Base-by-base conservation (phyloP, 2,113 vertebrate species). In the Sakesphorus luctuosus region DNA sequence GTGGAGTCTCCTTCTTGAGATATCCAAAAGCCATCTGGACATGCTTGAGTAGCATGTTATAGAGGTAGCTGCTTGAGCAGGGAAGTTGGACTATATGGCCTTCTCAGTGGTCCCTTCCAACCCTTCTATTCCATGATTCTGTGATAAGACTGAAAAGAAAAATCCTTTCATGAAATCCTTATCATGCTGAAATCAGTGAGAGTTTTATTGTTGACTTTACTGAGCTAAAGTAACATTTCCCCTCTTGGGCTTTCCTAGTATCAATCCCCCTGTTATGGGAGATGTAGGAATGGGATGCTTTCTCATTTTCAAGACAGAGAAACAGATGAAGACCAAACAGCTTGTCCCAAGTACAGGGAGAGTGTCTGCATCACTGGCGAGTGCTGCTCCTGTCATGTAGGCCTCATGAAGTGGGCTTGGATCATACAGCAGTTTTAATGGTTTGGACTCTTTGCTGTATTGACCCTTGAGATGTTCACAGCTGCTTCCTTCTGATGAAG, bases 391-490 rank as follows among this genome's bases (percentile, higher is more conserved):
- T 71, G 58, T 86, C 40, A 46, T 3, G 11, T 15, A 89, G 49
- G 18, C 52, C 50, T 26, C 18, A 0, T 0, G 21, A 19, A 58
- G 13, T 13, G 23, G 16, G 5, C 33, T 55, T 63, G 33, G 23
- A 9, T 63, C 43, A 47, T n/a, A 16, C 2, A 1, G 10, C 26
- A 82, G 43, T 76, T 75, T 43, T 17, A 28, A 18, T 18, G 9
- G 18, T 66, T 81, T 38, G 18, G 38, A 18, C 53, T 73, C 13
- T 49, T 85, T 20, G 31, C 47, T 79, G 6, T 44, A 5, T 69
- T 82, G 36, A 50, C 29, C 15, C 36, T 38, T 36, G n/a, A 82
- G 29, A 6, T 3, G 2, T 53, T 68, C 16, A 2, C 13, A 53
- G 38, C 28, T 87, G 40, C n/a, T 83, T 75, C 67, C 19, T 83